These are phyloP conservation scores for Pterostichus madidus DNA, from an alignment of 2,888 invertebrate species.

Conservation along the genomic window DNA sequence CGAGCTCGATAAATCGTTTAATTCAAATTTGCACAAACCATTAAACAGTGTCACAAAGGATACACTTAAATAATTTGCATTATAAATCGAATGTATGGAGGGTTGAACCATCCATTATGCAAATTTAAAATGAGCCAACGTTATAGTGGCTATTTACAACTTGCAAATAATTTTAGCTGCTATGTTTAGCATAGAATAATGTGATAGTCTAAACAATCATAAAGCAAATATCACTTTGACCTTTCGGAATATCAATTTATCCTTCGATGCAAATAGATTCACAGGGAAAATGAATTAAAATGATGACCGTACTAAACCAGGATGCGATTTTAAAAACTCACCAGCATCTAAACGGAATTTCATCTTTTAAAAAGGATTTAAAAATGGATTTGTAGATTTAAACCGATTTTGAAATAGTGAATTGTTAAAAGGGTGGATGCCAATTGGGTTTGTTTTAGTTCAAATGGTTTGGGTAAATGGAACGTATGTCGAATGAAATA, in stretches of 20 bases:
- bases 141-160: conserved; percentile 23
- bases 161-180: conserved; percentile 20
- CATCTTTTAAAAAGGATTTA: no score
- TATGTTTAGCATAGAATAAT: conserved; percentile 25
- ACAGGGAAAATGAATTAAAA: not conserved
- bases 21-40: conserved; percentile 36
- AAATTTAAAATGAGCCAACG: conserved; percentile 24
- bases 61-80: conserved; percentile 46
- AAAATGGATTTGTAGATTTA: no score
- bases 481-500: no score
- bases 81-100: conserved; percentile 35
- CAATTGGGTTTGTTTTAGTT: no score
- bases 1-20: not conserved
- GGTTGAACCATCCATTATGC: conserved; percentile 51
- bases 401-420: no score
- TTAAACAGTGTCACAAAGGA: conserved; percentile 7
- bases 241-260: not conserved
- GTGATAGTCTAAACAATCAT: not conserved
- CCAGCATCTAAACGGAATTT: no score
- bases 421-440: no score
- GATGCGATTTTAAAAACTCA: no score
- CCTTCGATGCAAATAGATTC: not conserved
- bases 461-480: no score
- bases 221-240: not conserved
- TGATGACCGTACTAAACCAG: no score